These are phyloP conservation scores for Tortricodes alternella DNA, from an alignment of 2,888 invertebrate genomes.

Conservation along the genomic window DNA sequence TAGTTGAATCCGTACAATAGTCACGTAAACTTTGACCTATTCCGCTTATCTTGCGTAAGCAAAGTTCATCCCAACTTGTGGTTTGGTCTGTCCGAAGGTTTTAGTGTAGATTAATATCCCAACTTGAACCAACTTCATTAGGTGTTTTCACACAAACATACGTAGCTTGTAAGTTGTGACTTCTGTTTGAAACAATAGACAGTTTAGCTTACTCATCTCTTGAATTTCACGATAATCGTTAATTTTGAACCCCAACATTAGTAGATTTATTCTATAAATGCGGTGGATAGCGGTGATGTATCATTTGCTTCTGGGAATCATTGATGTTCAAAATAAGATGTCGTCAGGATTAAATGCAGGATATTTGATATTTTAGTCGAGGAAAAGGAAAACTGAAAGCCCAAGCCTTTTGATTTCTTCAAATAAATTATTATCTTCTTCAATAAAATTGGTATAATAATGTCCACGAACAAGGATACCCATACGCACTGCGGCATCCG, in stretches of 20 bases:
- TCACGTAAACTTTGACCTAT: conserved; percentile 22
- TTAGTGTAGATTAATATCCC: conserved; percentile 20
- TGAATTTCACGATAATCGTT: too few relatives aligned
- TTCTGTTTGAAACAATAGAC: not conserved
- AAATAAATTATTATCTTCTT: too few relatives aligned
- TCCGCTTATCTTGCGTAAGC: conserved; percentile 19
- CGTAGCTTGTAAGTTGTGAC: not conserved
- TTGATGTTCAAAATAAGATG: too few relatives aligned
- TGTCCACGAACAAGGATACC: not conserved
- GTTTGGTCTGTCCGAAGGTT: conserved; percentile 15
- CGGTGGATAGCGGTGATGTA: too few relatives aligned
- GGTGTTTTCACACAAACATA: conserved; percentile 1
- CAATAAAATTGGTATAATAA: not conserved
- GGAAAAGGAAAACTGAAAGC: too few relatives aligned
- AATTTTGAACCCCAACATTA: too few relatives aligned
- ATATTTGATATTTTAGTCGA: too few relatives aligned
- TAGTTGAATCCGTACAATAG: not conserved
- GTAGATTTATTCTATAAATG: too few relatives aligned
- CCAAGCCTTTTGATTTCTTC: too few relatives aligned
- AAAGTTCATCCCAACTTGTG: conserved; percentile 20
- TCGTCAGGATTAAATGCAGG: too few relatives aligned
- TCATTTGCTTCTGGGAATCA: too few relatives aligned
- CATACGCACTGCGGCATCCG: not conserved
- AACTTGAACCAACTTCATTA: conserved; percentile 7
- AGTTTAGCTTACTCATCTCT: not conserved